phyloP scores from a whole-genome alignment of 2,797 vertebrate genomes.

The Arrhamphus sclerolepis region DNA sequence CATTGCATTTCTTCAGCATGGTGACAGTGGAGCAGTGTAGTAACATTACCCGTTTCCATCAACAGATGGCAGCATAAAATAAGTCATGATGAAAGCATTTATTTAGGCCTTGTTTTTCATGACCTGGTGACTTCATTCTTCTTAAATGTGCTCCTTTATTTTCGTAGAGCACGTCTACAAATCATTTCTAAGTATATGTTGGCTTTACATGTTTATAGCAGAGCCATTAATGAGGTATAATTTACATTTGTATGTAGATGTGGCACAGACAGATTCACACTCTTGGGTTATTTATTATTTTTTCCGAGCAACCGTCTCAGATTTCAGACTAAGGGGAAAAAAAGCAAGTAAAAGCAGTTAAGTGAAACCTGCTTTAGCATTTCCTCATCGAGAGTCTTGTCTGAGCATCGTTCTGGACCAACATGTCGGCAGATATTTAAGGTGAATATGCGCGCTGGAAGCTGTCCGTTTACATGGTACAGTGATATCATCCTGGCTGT shows the following conservation, averaged over 20 bases:
- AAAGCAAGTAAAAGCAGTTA: conserved; percentile 38
- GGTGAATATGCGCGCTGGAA: conserved; percentile 15
- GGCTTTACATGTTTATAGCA: not conserved
- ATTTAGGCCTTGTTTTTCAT: conserved; percentile 68
- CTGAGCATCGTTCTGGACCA: not conserved
- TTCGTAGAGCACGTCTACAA: rapidly evolving
- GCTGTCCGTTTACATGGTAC: conserved; percentile 36
- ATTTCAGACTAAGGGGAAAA: conserved; percentile 39
- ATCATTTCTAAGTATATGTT: not conserved
- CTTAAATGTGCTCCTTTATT: conserved; percentile 2
- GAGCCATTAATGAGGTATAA: conserved; percentile 24
- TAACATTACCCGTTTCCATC: conserved; percentile 51
- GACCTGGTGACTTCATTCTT: conserved; percentile 58
- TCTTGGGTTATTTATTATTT: conserved; percentile 33
- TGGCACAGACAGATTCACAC: conserved; percentile 23
- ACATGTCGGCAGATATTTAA: not conserved
- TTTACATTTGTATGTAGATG: conserved; percentile 27
- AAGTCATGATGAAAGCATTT: conserved; percentile 41
- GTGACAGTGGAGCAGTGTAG: conserved; percentile 28
- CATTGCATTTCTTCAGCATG: conserved; percentile 24
- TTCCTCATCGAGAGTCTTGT: not conserved
- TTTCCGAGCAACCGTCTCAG: conserved; percentile 35
- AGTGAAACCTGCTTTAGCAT: not conserved
- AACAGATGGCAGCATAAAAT: conserved; percentile 73
- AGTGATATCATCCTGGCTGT: conserved; percentile 69